Evolutionary conservation across 2,888 invertebrate species (phyloP), one percentile per base, ranked within the genome.

Genomic region (Spisula solida): DNA sequence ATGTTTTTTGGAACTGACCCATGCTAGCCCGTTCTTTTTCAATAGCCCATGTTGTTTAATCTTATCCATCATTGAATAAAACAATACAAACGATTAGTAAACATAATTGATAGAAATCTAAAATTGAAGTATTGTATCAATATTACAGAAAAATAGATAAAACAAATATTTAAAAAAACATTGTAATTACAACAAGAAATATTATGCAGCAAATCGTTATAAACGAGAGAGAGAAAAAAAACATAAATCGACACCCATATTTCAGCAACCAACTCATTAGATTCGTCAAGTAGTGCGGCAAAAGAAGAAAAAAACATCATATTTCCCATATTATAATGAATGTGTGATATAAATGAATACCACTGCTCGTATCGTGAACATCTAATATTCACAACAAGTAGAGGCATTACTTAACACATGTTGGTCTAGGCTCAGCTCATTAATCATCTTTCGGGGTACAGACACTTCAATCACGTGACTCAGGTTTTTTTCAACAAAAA

Each of bases 381-480:
- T 85, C 85, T 70, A 75, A n/a, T 85, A 79, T 79, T 87, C 82
- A 82, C 55, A 75, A 87, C 25, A 66, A 41, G 55, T 79, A 83
- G 20, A 56, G 55, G 82, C 82, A 83, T 78, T 87, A 75, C 82
- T 87, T 87, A 87, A 87, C 87, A 87, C 79, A 48, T 87, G 87
- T 87, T 87, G 34, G 56, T 78, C 79, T 79, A 75, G 31, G 66
- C 66, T 25, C 48, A 60, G 34, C 79, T 82, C 85, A 83, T 87
- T 83, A 87, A 87, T 87, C 87, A 87, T 83, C 66, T 56, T 34
- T 79, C 29, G 56, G 29, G 55, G 41, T 85, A 79, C 82, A 87
- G 79, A 82, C 79, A 51, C 14, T 47, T 47, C 20, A 18, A 60
- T 87, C 87, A 87, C 87, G 87, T 87, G 87, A 83, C 56, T 31